Evolutionary conservation across 2,888 invertebrate genomes (phyloP), one percentile per base, ranked within the genome.

Genomic region (Epiblema foenella): DNA sequence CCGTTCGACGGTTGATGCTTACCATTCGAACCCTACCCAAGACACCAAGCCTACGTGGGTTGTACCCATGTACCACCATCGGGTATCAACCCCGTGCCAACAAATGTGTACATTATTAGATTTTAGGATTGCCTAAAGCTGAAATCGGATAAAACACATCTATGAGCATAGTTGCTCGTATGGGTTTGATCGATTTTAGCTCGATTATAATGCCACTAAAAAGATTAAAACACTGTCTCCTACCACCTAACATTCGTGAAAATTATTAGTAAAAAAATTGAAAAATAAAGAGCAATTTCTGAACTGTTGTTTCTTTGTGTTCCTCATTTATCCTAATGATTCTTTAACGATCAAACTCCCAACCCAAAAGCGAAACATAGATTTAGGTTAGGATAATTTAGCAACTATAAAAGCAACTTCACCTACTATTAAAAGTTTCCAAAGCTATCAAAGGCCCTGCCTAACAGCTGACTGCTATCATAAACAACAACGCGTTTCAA

Each of bases 11-110:
- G 49, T 58, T 88, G 0, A 74, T 86, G 1, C 76, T 90, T 5
- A 85, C 86, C 0, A 80, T 87, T 3, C 77, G 84, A 5, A 86
- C 87, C 0, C 75, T 88, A 9, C n/a, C 71, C 0, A 24, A 75
- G 0, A 58, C 66, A 0, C 65, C 72, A 18, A 24, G 58, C 1
- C n/a, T 46, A 8, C 67, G 66, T 8, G 78, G 76, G 18, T 73
- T 79, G 51, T 73, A 59, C 63, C 84, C 80, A 2, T 71, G 78
- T 11, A 73, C 77, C 12, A 81, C 85, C 0, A 73, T 83, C 7
- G 78, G 86, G 5, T 87, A 87, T 73, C 75, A 73, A 3, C 79
- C 79, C 5, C 77, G 80, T 37, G 29, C 67, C 2, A 77, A 59
- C 24, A 59, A 42, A 59, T 24, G 4, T 59, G 39, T 42, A n/a